phyloP scores from a whole-genome alignment of 2,113 vertebrate genomes.

The Pteronura brasiliensis region DNA sequence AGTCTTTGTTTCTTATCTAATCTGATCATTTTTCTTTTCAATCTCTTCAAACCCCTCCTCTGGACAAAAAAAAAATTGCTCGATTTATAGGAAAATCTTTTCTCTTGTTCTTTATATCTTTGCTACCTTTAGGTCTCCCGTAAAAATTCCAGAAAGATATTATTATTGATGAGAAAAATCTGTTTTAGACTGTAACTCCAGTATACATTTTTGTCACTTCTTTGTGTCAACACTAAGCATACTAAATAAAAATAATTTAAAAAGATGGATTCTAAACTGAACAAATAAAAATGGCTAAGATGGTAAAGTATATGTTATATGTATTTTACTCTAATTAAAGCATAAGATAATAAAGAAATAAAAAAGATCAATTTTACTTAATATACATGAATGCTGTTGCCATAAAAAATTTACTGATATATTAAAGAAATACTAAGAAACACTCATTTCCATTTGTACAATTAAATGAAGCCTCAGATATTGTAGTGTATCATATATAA shows the following conservation, averaged over 20 bases:
- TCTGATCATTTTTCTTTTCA: neutral
- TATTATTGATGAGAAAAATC: neutral
- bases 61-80: neutral
- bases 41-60: neutral
- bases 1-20: neutral
- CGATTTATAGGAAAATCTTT: neutral
- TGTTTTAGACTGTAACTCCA: neutral
- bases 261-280: neutral
- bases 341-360: neutral
- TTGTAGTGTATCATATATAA: neutral
- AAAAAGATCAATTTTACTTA: neutral
- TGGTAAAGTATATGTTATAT: neutral
- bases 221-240: neutral
- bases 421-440: neutral
- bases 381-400: neutral
- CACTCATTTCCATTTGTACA: neutral
- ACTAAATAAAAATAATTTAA: neutral
- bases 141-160: neutral
- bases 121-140: neutral
- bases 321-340: neutral
- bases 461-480: neutral
- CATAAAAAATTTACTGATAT: neutral
- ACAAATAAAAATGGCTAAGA: neutral
- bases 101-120: neutral
- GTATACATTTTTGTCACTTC: neutral